Conservation (phyloP, 2,113 vertebrate species). For the Pholis gunnellus region DNA sequence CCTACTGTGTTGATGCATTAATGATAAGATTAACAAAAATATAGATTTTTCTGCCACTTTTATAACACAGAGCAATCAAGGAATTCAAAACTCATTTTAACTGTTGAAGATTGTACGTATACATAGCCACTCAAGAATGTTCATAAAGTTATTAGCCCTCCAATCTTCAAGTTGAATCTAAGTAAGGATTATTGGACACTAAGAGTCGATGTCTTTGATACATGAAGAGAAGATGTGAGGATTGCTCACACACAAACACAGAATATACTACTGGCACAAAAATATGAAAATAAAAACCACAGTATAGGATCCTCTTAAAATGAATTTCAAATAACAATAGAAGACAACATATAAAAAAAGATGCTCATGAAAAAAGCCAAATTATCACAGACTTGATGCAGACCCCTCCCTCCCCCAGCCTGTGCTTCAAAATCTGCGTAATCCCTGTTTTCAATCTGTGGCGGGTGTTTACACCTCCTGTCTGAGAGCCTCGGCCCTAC, state of each 20-base stretch:
- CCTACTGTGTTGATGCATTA: too few relatives aligned
- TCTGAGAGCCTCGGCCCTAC: background rate
- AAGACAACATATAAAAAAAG: background rate
- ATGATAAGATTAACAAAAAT: too few relatives aligned
- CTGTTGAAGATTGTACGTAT: too few relatives aligned
- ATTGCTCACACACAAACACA: background rate
- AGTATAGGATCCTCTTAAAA: background rate
- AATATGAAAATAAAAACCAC: background rate
- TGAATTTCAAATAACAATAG: background rate
- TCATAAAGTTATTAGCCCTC: too few relatives aligned
- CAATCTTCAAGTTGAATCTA: background rate
- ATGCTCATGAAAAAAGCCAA: background rate
- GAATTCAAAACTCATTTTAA: too few relatives aligned
- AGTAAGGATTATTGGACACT: background rate
- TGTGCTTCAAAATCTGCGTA: slow-evolving; percentile 33
- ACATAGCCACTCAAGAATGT: too few relatives aligned
- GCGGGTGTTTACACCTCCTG: slow-evolving; percentile 16
- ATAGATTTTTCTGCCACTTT: too few relatives aligned
- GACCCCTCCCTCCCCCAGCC: background rate
- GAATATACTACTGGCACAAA: background rate
- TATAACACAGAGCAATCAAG: too few relatives aligned
- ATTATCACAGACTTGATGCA: background rate
- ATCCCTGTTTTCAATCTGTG: slow-evolving; percentile 59
- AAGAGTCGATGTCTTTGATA: background rate
- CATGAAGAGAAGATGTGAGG: background rate